Percentiles rank a stretch among this genome's conserved stretches.
Evolutionary conservation across 2,797 vertebrate genomes (phyloP).

Genomic region (Ambastaia sidthimunki): DNA sequence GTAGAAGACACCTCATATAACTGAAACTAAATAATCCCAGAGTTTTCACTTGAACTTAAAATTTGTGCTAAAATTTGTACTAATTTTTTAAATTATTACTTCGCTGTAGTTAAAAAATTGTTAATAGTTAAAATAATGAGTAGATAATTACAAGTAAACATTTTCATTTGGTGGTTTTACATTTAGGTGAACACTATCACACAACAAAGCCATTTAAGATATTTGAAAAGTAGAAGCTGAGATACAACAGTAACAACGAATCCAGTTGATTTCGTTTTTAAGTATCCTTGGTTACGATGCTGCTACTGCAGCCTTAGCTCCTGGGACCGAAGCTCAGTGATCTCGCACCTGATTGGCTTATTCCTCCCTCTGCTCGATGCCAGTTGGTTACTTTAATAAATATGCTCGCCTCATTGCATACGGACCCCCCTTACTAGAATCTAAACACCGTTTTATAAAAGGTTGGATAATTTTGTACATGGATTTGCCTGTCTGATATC

Average conservation of each 20-base stretch:
- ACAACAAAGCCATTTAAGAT: neutral
- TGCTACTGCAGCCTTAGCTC: constrained; percentile 60
- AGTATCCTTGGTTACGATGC: constrained; percentile 72
- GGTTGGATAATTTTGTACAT: constrained; percentile 59
- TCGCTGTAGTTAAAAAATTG: neutral
- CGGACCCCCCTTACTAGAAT: constrained; percentile 56
- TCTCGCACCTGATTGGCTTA: constrained; percentile 68
- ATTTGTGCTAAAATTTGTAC: neutral
- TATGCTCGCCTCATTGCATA: constrained; percentile 69
- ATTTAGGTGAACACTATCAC: neutral
- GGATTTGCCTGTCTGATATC: constrained; percentile 53
- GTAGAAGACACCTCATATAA: neutral
- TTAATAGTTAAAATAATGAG: too few species aligned
- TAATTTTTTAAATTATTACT: neutral
- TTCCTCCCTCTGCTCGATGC: constrained; percentile 36
- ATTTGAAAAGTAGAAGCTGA: neutral
- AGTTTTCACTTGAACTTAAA: too few species aligned
- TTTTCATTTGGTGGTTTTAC: neutral
- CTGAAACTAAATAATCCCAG: neutral
- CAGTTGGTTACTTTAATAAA: constrained; percentile 69
- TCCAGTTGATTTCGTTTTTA: constrained; percentile 46
- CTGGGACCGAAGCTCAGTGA: constrained; percentile 54
- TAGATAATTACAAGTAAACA: neutral
- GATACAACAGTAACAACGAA: constrained; percentile 5
- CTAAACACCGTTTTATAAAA: constrained; percentile 68